A percentile compares a stretch with the other conserved stretches of the same genome.
Evolutionary conservation across 1,140 invertebrate species (phyloP).

Genomic region (Zophobas morio): DNA sequence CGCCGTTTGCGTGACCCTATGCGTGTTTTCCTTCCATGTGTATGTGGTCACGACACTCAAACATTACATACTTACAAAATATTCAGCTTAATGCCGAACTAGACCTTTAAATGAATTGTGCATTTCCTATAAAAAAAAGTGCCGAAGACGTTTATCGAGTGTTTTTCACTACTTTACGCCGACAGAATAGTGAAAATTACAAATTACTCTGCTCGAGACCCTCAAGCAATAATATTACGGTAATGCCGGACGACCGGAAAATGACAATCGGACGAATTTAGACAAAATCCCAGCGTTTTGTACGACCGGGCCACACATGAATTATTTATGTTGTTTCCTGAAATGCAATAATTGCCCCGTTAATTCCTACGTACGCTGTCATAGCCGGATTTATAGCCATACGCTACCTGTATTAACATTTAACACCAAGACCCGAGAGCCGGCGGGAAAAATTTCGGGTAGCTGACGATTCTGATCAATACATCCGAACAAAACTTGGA

Average conservation of each 20-base stretch:
- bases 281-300: neutral
- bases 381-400: neutral
- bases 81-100: constrained; percentile 48
- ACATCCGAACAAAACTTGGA: too few species aligned
- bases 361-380: neutral
- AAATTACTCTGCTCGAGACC: constrained; percentile 4
- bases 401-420: neutral
- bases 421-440: neutral
- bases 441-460: too few species aligned
- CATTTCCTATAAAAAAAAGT: constrained; percentile 43
- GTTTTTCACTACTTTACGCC: neutral
- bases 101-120: constrained; percentile 52
- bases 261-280: constrained; percentile 10
- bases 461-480: too few species aligned
- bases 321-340: constrained; percentile 8
- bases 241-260: neutral
- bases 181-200: neutral
- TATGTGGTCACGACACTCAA: constrained; percentile 54
- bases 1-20: constrained; percentile 54
- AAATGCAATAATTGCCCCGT: neutral
- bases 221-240: neutral
- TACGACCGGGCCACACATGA: neutral
- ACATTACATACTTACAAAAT: constrained; percentile 56
- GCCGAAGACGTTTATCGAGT: neutral
- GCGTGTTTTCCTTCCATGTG: constrained; percentile 50